phyloP scores from a whole-genome alignment of 1,140 invertebrate species.

The Meloidogyne exigua region DNA sequence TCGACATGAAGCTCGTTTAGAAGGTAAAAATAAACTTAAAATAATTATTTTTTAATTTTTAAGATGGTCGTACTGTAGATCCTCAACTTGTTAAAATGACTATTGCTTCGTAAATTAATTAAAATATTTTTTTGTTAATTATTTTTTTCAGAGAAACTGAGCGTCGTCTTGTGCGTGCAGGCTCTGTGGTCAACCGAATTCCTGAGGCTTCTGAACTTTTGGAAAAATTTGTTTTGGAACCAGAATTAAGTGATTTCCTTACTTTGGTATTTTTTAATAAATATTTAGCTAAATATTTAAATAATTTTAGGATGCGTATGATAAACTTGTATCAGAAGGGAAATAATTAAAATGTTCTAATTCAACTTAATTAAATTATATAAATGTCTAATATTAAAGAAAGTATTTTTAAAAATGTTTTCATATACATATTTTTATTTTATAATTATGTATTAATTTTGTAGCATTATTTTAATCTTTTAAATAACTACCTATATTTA shows the following conservation, averaged over 20 bases:
- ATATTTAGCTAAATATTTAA: not conserved
- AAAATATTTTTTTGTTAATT: not conserved
- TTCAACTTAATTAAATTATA: not conserved
- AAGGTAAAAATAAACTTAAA: slow-evolving; percentile 42
- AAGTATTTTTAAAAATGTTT: no score
- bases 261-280: slow-evolving; percentile 51
- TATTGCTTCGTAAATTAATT: slow-evolving; percentile 55
- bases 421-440: no score
- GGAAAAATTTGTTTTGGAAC: slow-evolving; percentile 59
- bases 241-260: slow-evolving; percentile 59
- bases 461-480: no score
- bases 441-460: no score
- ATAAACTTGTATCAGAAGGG: slow-evolving; percentile 61
- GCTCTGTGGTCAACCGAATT: slow-evolving; percentile 61
- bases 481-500: no score
- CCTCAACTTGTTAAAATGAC: slow-evolving; percentile 60
- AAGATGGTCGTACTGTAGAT: slow-evolving; percentile 55
- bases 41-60: slow-evolving; percentile 38
- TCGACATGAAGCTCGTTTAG: slow-evolving; percentile 68
- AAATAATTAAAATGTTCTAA: slow-evolving; percentile 37
- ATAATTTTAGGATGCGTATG: slow-evolving; percentile 31
- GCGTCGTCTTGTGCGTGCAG: slow-evolving; percentile 58
- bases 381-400: not conserved
- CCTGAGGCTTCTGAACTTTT: slow-evolving; percentile 61
- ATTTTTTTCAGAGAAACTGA: slow-evolving; percentile 26